Evolutionary conservation across 2,113 vertebrate genomes (phyloP), one percentile per base, ranked within the genome.

Genomic region (Oncorhynchus gorbuscha): DNA sequence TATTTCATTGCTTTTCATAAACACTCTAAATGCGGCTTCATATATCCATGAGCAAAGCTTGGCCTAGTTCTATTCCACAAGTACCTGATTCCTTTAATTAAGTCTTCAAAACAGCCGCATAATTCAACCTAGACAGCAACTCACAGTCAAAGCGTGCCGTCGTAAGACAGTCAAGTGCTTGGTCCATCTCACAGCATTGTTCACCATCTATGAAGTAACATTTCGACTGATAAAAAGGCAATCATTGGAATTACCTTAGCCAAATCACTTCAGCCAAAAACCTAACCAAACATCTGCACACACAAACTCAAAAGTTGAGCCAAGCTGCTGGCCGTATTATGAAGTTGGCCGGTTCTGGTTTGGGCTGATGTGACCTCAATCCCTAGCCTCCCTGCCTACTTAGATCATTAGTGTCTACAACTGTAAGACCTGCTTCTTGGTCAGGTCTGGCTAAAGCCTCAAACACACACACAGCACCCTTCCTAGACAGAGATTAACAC

Each of bases 351-450:
- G 69, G 78, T 30, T 71, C 49, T 58, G 66, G 69, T 67, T 65
- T 30, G n/a, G 30, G 62, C 66, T 82, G 80, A 80, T 9, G 74
- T 86, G 87, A 84, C 84, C 87, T 81, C 74, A 84, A 83, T 85
- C 84, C 73, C 79, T 28, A 68, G 30, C n/a, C 45, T 9, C 26
- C 73, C 75, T 83, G 62, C 68, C 72, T 71, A 74, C 83, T 79
- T 74, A 67, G 78, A 76, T 85, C 73, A 74, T 22, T 65, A 67
- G 61, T n/a, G 74, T 77, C 69, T 82, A 14, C 35, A 55, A 66
- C 72, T 72, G 55, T 75, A 68, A 79, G 64, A 73, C 39, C 66
- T 66, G 45, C 71, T 74, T 59, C 73, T 74, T 45, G 39, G 39
- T 77, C 73, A 73, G 74, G 78, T 80, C 81, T 39, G 1, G 73